Evolutionary conservation across 2,888 invertebrate species (phyloP).

Genomic region (Cantharis lateralis): DNA sequence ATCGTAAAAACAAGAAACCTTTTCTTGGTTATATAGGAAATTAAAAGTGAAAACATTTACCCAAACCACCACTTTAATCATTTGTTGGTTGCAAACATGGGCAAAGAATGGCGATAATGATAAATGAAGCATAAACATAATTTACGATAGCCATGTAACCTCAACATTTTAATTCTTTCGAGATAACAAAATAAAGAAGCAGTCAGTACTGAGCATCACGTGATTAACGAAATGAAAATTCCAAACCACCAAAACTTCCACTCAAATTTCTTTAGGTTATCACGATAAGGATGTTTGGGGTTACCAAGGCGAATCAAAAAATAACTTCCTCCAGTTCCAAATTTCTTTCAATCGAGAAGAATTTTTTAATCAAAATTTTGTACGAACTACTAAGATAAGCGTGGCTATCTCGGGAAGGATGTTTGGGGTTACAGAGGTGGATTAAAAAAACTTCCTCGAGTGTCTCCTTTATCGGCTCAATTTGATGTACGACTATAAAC

Average conservation of each 20-base stretch:
- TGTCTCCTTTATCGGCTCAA: background rate
- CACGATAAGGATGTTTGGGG: background rate
- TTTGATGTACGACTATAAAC: background rate
- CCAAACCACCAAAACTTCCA: background rate
- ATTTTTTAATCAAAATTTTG: background rate
- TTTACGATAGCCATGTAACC: background rate
- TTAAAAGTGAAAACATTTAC: background rate
- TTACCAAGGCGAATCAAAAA: background rate
- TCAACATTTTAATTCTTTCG: slow-evolving; percentile 1
- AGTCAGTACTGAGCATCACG: background rate
- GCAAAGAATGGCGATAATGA: background rate
- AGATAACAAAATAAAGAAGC: background rate
- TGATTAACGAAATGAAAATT: background rate
- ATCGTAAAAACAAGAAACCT: background rate
- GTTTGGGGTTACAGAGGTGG: background rate
- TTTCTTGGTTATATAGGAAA: background rate
- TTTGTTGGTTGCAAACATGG: background rate
- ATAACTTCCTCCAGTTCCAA: background rate
- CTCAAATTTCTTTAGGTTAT: background rate
- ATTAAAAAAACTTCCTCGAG: background rate
- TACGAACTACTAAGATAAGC: background rate
- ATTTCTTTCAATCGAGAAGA: background rate
- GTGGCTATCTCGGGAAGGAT: background rate
- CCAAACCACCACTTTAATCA: background rate
- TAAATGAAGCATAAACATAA: background rate